phyloP scores from a whole-genome alignment of 2,113 vertebrate genomes.

The Agapornis roseicollis region DNA sequence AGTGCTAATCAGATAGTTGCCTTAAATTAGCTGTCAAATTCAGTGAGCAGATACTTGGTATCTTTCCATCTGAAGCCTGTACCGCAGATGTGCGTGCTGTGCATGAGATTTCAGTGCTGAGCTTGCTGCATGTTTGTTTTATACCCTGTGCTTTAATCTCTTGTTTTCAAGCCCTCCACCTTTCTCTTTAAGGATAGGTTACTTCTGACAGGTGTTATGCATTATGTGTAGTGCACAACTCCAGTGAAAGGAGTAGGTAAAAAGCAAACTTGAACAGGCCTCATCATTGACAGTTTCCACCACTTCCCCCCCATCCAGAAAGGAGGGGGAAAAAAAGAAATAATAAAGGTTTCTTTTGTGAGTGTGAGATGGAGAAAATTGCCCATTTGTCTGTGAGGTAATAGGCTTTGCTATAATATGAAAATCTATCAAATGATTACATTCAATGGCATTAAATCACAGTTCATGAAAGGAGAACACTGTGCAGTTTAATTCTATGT shows the following conservation, averaged over 20 bases:
- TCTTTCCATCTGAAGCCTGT: background rate
- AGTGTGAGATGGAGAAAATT: conserved; percentile 61
- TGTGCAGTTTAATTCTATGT: conserved; percentile 76
- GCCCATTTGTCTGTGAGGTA: conserved; percentile 76
- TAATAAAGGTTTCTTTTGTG: conserved; percentile 63
- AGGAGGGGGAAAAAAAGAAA: background rate
- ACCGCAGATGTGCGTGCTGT: background rate
- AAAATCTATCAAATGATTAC: conserved; percentile 73
- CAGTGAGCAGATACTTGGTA: background rate
- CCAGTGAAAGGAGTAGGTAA: background rate
- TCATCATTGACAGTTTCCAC: background rate
- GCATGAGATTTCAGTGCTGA: background rate
- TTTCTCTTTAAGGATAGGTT: background rate
- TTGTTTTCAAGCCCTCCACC: conserved; percentile 17
- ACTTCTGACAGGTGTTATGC: background rate
- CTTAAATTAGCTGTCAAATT: background rate
- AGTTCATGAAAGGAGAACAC: conserved; percentile 65
- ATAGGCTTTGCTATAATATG: conserved; percentile 68
- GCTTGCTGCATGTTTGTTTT: conserved; percentile 7
- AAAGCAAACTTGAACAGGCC: background rate
- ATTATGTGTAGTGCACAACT: background rate
- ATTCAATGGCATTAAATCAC: conserved; percentile 66
- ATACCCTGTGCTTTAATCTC: background rate
- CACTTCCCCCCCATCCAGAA: background rate
- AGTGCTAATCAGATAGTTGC: background rate